Conservation (phyloP, 2,797 vertebrate genomes). For the Acanthis flammea region DNA sequence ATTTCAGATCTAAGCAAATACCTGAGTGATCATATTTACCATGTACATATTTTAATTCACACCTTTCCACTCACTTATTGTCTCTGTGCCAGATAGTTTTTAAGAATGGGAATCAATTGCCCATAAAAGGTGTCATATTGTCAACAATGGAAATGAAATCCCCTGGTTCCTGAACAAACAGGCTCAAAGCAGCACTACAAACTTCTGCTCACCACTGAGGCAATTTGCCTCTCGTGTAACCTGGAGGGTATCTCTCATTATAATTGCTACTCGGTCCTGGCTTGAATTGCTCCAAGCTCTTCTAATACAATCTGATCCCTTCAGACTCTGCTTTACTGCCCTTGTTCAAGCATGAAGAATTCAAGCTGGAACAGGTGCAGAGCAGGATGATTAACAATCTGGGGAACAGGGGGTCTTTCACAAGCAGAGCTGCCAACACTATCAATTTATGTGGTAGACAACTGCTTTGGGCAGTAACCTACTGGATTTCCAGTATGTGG, state of each 20-base stretch:
- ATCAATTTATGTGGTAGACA: conserved; percentile 70
- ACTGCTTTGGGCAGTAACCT: conserved; percentile 65
- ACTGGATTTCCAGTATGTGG: conserved; percentile 52
- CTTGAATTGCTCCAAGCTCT: conserved; percentile 51
- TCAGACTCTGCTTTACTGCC: conserved; percentile 57
- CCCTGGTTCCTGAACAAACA: background rate
- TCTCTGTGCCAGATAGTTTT: background rate
- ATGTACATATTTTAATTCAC: conserved; percentile 38
- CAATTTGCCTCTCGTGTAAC: conserved; percentile 40
- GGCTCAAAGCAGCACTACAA: background rate
- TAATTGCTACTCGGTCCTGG: conserved; percentile 5
- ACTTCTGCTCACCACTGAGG: background rate
- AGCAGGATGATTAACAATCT: conserved; percentile 64
- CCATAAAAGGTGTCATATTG: conserved; percentile 18
- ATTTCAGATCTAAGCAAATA: conserved; percentile 34
- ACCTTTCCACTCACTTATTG: conserved; percentile 16
- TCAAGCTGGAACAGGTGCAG: conserved; percentile 68
- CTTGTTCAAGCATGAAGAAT: conserved; percentile 67
- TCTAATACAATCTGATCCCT: conserved; percentile 61
- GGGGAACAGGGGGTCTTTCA: conserved; percentile 63
- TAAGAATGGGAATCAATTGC: conserved; percentile 7
- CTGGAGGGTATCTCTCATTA: conserved; percentile 37
- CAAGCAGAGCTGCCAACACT: conserved; percentile 58
- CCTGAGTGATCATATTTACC: background rate
- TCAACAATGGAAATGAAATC: conserved; percentile 22